These are phyloP conservation scores for Dugesia japonica DNA, from an alignment of 2,888 invertebrate species.

Conservation along the genomic window DNA sequence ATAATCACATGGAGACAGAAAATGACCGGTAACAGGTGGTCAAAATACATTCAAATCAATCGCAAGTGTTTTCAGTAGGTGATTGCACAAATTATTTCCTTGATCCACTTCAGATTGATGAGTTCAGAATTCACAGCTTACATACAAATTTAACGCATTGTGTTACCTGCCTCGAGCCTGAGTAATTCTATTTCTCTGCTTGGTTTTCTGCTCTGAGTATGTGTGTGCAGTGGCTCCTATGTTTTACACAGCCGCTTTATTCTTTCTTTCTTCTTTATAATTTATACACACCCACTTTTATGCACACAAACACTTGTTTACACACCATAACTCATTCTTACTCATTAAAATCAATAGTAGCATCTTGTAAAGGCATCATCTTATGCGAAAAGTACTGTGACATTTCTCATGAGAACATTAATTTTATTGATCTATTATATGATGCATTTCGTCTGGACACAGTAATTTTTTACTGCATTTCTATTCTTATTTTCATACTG, in stretches of 20 bases:
- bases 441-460: neutral
- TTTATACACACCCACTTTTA: neutral
- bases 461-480: neutral
- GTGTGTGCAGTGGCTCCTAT: neutral
- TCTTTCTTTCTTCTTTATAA: neutral
- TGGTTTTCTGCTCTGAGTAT: neutral
- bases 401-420: neutral
- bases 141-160: neutral
- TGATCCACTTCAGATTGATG: neutral
- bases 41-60: constrained; percentile 4
- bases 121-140: neutral
- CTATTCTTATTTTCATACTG: neutral
- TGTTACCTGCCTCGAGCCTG: neutral
- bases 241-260: neutral
- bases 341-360: constrained; percentile 10
- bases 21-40: no score
- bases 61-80: neutral
- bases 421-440: neutral
- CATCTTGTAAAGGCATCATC: neutral
- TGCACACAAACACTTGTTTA: neutral
- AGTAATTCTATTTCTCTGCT: neutral
- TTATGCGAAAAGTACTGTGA: neutral
- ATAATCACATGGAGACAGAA: no score
- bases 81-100: constrained; percentile 8
- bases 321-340: constrained; percentile 9